phyloP scores from a whole-genome alignment of 2,888 invertebrate genomes.

The Hermaeophaga mercurialis region DNA sequence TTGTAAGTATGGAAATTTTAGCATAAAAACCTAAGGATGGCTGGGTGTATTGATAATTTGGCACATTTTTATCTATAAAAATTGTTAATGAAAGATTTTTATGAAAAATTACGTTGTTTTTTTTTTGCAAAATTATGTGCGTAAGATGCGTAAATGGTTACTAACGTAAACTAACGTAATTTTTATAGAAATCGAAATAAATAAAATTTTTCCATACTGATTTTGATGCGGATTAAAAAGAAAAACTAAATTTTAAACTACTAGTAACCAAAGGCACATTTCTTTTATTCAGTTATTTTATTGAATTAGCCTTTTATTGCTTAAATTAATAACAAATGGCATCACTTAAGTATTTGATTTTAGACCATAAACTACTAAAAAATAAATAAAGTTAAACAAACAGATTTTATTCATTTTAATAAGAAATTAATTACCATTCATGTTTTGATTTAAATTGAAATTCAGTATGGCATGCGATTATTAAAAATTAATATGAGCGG shows the following conservation, averaged over 20 bases:
- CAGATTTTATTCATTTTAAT: no score
- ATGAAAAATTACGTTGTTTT: no score
- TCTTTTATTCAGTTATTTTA: slow-evolving; percentile 26
- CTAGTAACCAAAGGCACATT: slow-evolving; percentile 35
- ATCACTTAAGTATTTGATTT: not conserved
- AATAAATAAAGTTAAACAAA: no score
- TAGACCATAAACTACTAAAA: no score
- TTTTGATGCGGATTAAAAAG: slow-evolving; percentile 13
- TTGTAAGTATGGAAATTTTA: slow-evolving; percentile 40
- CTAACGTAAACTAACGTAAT: no score
- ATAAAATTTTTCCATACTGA: slow-evolving; percentile 6
- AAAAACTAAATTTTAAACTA: slow-evolving; percentile 22
- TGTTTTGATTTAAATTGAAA: not conserved
- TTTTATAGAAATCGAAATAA: not conserved
- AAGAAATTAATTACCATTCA: no score
- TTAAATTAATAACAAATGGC: slow-evolving; percentile 21
- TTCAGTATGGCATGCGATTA: not conserved
- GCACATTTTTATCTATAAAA: slow-evolving; percentile 40
- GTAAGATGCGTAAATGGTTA: no score
- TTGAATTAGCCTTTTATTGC: slow-evolving; percentile 30
- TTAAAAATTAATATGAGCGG: not conserved
- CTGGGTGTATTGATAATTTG: slow-evolving; percentile 41
- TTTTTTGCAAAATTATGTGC: not conserved
- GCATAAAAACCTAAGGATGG: slow-evolving; percentile 36
- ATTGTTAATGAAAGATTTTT: slow-evolving; percentile 16